phyloP scores from a whole-genome alignment of 2,797 vertebrate genomes.

The Scarus forsteni region DNA sequence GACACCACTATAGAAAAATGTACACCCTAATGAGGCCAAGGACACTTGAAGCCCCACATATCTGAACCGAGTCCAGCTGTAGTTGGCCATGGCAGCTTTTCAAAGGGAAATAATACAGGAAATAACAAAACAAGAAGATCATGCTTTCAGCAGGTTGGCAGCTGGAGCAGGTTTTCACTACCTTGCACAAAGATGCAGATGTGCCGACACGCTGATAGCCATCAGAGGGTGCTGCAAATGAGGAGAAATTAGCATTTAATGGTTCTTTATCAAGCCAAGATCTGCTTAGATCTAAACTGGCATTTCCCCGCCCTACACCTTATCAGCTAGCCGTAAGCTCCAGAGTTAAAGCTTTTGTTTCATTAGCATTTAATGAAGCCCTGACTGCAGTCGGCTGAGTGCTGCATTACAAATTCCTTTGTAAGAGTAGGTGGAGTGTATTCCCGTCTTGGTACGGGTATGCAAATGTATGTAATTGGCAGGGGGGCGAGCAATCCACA shows the following conservation, averaged over 20 bases:
- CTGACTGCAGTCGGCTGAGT: slow-evolving; percentile 45
- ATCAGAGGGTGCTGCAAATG: slow-evolving; percentile 78
- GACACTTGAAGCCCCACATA: slow-evolving; percentile 28
- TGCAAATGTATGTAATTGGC: slow-evolving; percentile 53
- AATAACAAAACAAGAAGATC: slow-evolving; percentile 69
- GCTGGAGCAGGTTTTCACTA: slow-evolving; percentile 37
- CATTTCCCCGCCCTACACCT: slow-evolving; percentile 44
- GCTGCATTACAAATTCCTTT: slow-evolving; percentile 60
- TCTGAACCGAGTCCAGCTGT: slow-evolving; percentile 43
- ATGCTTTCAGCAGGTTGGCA: slow-evolving; percentile 73
- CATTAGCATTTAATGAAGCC: slow-evolving; percentile 73
- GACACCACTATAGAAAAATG: slow-evolving; percentile 26
- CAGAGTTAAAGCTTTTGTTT: slow-evolving; percentile 58
- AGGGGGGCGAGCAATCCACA: not conserved
- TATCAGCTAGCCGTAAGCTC: slow-evolving; percentile 53
- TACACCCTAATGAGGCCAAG: slow-evolving; percentile 12
- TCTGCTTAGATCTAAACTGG: slow-evolving; percentile 62
- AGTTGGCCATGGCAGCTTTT: slow-evolving; percentile 44
- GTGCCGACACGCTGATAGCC: slow-evolving; percentile 32
- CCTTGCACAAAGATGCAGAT: slow-evolving; percentile 39
- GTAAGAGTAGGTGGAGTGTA: slow-evolving; percentile 19
- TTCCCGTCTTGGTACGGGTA: slow-evolving; percentile 22
- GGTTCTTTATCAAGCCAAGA: slow-evolving; percentile 70
- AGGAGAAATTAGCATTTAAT: slow-evolving; percentile 81
- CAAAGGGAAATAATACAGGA: slow-evolving; percentile 61